Base-by-base conservation (phyloP, 1,140 invertebrate genomes). In the Solen grandis region DNA sequence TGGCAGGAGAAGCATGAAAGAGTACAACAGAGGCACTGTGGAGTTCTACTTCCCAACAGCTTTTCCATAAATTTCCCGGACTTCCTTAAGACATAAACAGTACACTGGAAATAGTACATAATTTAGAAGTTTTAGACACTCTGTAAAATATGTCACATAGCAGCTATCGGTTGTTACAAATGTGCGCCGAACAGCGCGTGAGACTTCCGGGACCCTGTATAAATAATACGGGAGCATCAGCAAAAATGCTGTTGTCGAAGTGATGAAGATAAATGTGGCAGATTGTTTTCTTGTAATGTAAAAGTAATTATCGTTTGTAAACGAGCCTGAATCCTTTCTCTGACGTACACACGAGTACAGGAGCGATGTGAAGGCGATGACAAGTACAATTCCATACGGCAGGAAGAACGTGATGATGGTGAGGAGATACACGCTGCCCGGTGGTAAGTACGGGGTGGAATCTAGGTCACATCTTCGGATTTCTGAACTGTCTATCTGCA, bases 361-460 rank as follows among this genome's bases (percentile, higher is more conserved):
- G 0, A 72, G 68, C 10, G 65, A 29, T 16, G 75, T 65, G 52
- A 78, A 60, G 25, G 75, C 63, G 2, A 78, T 16, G 0, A 52
- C 60, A 38, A 78, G 75, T 59, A 78, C 19, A 31, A 68, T 69
- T 68, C 75, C 75, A 69, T 69, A 78, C 50, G 75, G 75, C 41
- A 78, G 27, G 57, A 66, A 78, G 35, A 78, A 78, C 25, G 75
- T 78, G 4, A 66, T 52, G 57, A 78, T 68, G 27, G 65, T 35
- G 27, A 66, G 31, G 33, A 78, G 25, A 27, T 78, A 33, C 0
- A 66, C 63, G 50, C 36, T 66, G 14, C 75, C 52, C 2, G 41
- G 36, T 36, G 50, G 63, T 8, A 78, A 16, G 25, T 59, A 41
- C 10, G 16, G 52, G 22, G 33, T 68, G 35, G 62, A 29, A 27